Evolutionary conservation across 2,888 invertebrate genomes (phyloP).

Genomic region (Quadriops clusia): DNA sequence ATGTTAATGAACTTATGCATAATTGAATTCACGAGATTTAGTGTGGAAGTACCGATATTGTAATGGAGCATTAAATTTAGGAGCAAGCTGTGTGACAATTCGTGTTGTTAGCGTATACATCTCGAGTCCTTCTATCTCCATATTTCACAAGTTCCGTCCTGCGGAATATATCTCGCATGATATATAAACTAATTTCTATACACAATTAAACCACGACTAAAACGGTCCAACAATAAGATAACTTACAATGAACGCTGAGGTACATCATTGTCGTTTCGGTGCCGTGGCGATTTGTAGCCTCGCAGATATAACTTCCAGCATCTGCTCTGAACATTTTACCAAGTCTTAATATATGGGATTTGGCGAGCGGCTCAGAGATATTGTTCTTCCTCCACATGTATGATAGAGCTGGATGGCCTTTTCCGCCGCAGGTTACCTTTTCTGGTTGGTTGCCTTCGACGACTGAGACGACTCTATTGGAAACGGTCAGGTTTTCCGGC

Average conservation of each 20-base stretch:
- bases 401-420: slow-evolving; percentile 57
- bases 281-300: slow-evolving; percentile 71
- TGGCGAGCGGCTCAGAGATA: slow-evolving; percentile 39
- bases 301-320: slow-evolving; percentile 68
- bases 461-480: slow-evolving; percentile 42
- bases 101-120: no score
- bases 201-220: no score
- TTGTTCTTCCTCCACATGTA: slow-evolving; percentile 60
- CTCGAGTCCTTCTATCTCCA: no score
- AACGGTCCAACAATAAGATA: slow-evolving; percentile 1
- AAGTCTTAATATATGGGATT: slow-evolving; percentile 45
- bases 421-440: slow-evolving; percentile 46
- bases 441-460: slow-evolving; percentile 45
- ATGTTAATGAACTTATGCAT: no score
- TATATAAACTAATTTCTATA: no score
- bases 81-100: no score
- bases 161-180: no score
- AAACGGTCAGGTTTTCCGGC: slow-evolving; percentile 76
- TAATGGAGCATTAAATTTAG: no score
- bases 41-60: no score
- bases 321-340: slow-evolving; percentile 56
- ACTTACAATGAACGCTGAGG: slow-evolving; percentile 79
- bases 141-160: no score
- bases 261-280: slow-evolving; percentile 52
- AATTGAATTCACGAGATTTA: no score